Evolutionary conservation across 2,113 vertebrate species (phyloP), one percentile per base, ranked within the genome.

Genomic region (Tetrax tetrax): DNA sequence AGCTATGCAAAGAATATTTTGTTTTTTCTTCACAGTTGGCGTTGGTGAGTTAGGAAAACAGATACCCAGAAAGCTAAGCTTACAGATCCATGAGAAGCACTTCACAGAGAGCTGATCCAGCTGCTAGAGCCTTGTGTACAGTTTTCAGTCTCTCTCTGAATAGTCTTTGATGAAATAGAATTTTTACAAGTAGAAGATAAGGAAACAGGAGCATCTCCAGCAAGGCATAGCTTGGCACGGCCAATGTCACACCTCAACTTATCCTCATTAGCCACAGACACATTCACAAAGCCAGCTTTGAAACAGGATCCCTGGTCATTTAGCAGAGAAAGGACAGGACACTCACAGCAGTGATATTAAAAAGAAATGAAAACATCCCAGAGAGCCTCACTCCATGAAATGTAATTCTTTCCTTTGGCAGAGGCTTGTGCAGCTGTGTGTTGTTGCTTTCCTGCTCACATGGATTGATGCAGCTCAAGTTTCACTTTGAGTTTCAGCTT

Each of bases 351-450:
- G 60, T 50, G 71, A 56, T 83, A 89, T 8, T 82, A 79, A 93
- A 89, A 87, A 87, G 83, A 89, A 95, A 95, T 75, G 23, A 95
- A 87, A 95, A 82, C 65, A 87, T 84, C 96, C 94, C 65, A 50
- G 90, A 87, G 80, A 81, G 57, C 53, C 64, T 72, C 82, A 80
- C 77, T 91, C 83, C 96, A 92, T 93, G 91, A 93, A 96, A 93
- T 82, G 35, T 87, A 96, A 96, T 94, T 92, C 69, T 81, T 95
- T 81, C 76, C 69, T 90, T 95, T 95, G 92, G 86, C 92, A 95
- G 53, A 27, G 59, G 48, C 82, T 93, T 56, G 20, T 92, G 72
- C 65, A 68, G 69, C 92, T 81, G 57, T 71, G 38, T 79, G 69
- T 87, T 79, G 69, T 87, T 87, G 53, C 83, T 93, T 86, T 97